Base-by-base conservation (phyloP, 2,113 vertebrate species). In the Oryzias woworae region DNA sequence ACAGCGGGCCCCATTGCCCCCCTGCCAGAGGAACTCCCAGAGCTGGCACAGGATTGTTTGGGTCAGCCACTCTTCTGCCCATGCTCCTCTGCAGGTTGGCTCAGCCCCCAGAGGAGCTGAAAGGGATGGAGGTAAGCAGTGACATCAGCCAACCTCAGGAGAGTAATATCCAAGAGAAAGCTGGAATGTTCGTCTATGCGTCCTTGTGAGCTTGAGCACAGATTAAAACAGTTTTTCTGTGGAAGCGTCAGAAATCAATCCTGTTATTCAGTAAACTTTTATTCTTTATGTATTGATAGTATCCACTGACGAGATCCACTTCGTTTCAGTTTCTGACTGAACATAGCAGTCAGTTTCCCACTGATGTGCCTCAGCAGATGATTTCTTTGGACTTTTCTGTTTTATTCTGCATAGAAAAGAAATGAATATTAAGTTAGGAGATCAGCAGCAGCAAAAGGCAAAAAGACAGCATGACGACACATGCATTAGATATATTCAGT, bases 61-160 rank as follows among this genome's bases (percentile, higher is more conserved):
- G 82, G 59, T 92, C 89, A 55, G 90, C 89, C 80, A 88, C 91
- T 68, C 90, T 87, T 62, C 92, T 88, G 75, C 92, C 92, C 92
- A 93, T 93, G 56, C 61, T 89, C 85, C 85, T 61, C 63, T 36
- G 74, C 71, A 70, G 67, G 61, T 66, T 53, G 66, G 63, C 83
- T 92, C 89, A 92, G 90, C 92, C 91, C 89, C 90, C 91, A 2
- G 90, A 85, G 88, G 90, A 90, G 91, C 89, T 84, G 80, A 85
- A 87, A 43, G 49, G 68, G 66, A 58, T 56, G 62, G 64, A 69
- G 76, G 67, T 66, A 54, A 66, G 56, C 18, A 57, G 54, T 68
- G 80, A 74, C 89, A 89, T 89, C 76, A 71, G 85, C 71, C 62
- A 50, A 16, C 36, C 51, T 76, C 69, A 64, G 73, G 26, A 47